phyloP scores from a whole-genome alignment of 2,888 invertebrate species.

The Epistrophe grossulariae region DNA sequence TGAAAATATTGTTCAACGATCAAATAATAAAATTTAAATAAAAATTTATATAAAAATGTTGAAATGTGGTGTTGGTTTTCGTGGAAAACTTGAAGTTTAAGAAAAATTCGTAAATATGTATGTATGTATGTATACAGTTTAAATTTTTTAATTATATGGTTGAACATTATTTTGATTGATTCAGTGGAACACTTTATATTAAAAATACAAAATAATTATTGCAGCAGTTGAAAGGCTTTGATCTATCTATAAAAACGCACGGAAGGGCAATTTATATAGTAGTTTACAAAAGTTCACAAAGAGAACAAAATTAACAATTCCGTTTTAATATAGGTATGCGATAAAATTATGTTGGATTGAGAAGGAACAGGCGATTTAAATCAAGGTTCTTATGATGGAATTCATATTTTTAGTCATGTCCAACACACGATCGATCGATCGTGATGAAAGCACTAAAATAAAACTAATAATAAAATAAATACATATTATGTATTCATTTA shows the following conservation, averaged over 20 bases:
- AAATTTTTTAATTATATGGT: constrained; percentile 27
- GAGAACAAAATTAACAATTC: background rate
- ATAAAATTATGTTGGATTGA: background rate
- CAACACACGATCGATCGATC: too few species aligned
- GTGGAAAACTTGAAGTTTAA: background rate
- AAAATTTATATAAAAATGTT: too few species aligned
- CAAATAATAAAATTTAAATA: too few species aligned
- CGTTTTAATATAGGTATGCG: background rate
- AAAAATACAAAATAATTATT: background rate
- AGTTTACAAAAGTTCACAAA: background rate
- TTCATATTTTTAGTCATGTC: background rate
- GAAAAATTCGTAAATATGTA: background rate
- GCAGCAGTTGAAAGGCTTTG: constrained; percentile 2
- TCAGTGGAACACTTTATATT: constrained; percentile 1
- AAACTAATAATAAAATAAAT: too few species aligned
- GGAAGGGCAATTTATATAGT: background rate
- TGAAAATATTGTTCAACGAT: constrained; percentile 1
- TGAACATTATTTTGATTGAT: constrained; percentile 19
- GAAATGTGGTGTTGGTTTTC: background rate
- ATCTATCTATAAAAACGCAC: background rate
- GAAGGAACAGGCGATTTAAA: background rate
- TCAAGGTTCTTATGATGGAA: background rate
- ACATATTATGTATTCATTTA: too few species aligned
- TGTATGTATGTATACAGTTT: background rate
- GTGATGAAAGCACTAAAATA: too few species aligned